phyloP scores from a whole-genome alignment of 2,797 vertebrate genomes.

The Columba guinea region DNA sequence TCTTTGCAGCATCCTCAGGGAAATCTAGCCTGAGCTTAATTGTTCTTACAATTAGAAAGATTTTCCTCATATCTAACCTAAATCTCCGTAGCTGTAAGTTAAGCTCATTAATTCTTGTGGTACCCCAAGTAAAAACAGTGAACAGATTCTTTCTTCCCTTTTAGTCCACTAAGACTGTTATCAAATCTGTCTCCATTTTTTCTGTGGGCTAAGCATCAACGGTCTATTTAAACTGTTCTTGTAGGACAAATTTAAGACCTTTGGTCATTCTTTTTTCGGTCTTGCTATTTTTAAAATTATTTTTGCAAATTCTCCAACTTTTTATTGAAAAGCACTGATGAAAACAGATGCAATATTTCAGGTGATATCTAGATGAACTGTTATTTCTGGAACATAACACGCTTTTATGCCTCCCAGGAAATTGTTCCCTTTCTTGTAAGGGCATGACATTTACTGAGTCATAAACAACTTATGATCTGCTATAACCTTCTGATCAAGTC shows the following conservation, averaged over 20 bases:
- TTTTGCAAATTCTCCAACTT: background rate
- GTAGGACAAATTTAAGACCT: background rate
- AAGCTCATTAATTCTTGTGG: slow-evolving; percentile 17
- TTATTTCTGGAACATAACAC: background rate
- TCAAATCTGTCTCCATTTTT: background rate
- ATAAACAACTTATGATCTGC: background rate
- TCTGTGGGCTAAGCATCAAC: background rate
- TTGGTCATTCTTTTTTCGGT: background rate
- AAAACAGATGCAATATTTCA: background rate
- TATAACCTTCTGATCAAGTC: background rate
- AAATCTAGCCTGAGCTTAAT: slow-evolving; percentile 11
- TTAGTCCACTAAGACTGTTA: background rate
- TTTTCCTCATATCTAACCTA: slow-evolving; percentile 36
- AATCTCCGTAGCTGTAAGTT: slow-evolving; percentile 35
- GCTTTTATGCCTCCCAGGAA: background rate
- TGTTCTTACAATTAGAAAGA: slow-evolving; percentile 8
- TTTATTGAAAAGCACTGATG: background rate
- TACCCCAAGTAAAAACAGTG: background rate
- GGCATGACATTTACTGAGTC: background rate
- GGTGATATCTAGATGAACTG: background rate
- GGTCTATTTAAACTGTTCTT: background rate
- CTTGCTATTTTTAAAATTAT: background rate
- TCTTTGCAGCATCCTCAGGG: background rate
- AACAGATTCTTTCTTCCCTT: background rate
- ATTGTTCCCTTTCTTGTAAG: background rate